Evolutionary conservation across 1,140 invertebrate genomes (phyloP).

Genomic region (Nasonia vitripennis): DNA sequence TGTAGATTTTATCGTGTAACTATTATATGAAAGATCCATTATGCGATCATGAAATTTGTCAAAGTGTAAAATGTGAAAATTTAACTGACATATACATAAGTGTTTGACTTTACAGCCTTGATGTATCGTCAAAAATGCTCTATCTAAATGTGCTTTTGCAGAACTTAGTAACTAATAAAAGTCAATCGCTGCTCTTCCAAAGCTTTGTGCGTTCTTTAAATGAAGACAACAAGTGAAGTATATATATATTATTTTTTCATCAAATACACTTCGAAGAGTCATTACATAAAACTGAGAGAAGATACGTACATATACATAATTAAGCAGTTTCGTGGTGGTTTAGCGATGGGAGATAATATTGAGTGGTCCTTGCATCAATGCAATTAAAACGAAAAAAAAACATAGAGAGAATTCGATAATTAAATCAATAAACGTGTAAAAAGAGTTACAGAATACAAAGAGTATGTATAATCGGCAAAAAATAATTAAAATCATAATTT

Average conservation of each 20-base stretch:
- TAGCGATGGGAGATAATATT: slow-evolving; percentile 74
- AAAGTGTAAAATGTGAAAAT: slow-evolving; percentile 18
- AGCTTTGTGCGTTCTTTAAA: slow-evolving; percentile 17
- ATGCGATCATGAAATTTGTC: slow-evolving; percentile 9
- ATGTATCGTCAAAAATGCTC: slow-evolving; percentile 32
- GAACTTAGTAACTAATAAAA: slow-evolving; percentile 1
- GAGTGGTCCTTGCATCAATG: slow-evolving; percentile 75
- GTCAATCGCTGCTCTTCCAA: slow-evolving; percentile 2
- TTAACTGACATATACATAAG: neutral
- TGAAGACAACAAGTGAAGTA: slow-evolving; percentile 19
- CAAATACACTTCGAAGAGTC: slow-evolving; percentile 56
- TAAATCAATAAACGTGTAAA: slow-evolving; percentile 35
- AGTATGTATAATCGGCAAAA: neutral
- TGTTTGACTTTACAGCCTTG: neutral
- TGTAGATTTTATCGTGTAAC: neutral
- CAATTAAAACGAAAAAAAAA: slow-evolving; percentile 69
- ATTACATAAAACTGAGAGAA: slow-evolving; percentile 58
- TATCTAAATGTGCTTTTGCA: slow-evolving; percentile 17
- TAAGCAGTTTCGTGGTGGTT: slow-evolving; percentile 71
- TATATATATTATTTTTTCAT: slow-evolving; percentile 12
- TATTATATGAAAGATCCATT: neutral
- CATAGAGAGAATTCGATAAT: slow-evolving; percentile 55
- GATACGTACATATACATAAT: slow-evolving; percentile 69
- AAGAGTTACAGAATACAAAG: slow-evolving; percentile 13
- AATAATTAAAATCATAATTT: slow-evolving; percentile 4